Evolutionary conservation across 2,113 vertebrate species (phyloP).

Genomic region (Petrocephalus zakoni): DNA sequence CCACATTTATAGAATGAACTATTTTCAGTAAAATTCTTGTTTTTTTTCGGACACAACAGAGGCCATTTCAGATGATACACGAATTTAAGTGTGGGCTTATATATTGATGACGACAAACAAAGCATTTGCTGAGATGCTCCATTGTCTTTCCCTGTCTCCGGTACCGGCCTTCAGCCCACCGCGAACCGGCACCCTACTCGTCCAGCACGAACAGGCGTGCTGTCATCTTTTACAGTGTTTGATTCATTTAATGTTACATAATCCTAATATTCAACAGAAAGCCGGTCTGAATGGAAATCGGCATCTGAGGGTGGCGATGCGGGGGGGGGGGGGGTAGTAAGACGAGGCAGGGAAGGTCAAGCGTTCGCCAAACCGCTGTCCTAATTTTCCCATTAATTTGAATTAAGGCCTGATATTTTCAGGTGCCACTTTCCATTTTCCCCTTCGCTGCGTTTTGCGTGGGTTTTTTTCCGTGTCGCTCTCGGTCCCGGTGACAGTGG

Average conservation of each 20-base stretch:
- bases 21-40: background rate
- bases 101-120: background rate
- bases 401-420: conserved; percentile 39
- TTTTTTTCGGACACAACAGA: background rate
- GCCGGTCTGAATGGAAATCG: background rate
- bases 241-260: conserved; percentile 8
- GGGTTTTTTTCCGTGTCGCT: conserved; percentile 28
- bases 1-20: background rate
- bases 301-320: background rate
- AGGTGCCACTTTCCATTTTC: conserved; percentile 38
- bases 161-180: background rate
- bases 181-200: background rate
- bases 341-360: conserved; percentile 44
- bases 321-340: background rate
- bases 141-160: background rate
- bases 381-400: conserved; percentile 57
- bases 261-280: background rate
- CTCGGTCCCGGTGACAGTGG: conserved; percentile 67
- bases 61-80: background rate
- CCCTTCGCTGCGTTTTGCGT: conserved; percentile 29
- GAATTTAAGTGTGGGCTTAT: background rate
- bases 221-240: background rate
- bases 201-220: background rate
- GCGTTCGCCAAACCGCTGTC: conserved; percentile 48
- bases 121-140: background rate